Evolutionary conservation across 1,140 invertebrate species (phyloP), one percentile per base, ranked within the genome.

Genomic region (Cotesia chilonis): DNA sequence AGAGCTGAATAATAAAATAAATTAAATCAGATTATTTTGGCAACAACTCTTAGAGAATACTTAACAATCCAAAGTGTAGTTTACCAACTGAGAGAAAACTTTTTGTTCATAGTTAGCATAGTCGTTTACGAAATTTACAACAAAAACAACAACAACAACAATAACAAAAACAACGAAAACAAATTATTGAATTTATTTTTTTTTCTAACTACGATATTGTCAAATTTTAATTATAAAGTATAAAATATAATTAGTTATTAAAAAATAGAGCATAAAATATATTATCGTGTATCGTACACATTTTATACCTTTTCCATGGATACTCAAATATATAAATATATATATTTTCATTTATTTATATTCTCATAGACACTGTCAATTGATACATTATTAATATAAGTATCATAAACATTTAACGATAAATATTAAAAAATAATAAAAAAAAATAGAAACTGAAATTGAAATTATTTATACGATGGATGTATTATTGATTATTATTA

Each of bases 261-360:
- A 52, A 52, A 52, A n/a, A 52, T 52, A 2, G 1, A 52, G n/a
- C 47, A 52, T 10, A 52, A 52, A 52, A 10, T 52, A 10, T 52
- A 14, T 65, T 28, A 14, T 61, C 70, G 51, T 64, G 64, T 72
- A 69, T 37, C 63, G 72, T 71, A 78, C 70, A 75, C 75, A 78
- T 80, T 81, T 80, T 81, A 81, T 81, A 81, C 80, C 80, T 81
- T 81, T 81, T 79, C 79, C 80, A 81, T 80, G 80, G 76, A 72
- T 73, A 74, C 64, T 76, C 76, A 75, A 74, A 63, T 55, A 28
- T 28, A 28, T 28, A 28, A 28, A 28, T 28, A 28, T 28, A 28
- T 28, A 28, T 28, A 28, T 28, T 28, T 28, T 28, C 1, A 28
- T 28, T 28, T 28, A 28, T 28, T 28, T 28, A 28, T 28, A 55